A percentile compares a stretch with the other conserved stretches of the same genome.
Conservation (phyloP, 2,797 vertebrate genomes). For the Poecilia picta region DNA sequence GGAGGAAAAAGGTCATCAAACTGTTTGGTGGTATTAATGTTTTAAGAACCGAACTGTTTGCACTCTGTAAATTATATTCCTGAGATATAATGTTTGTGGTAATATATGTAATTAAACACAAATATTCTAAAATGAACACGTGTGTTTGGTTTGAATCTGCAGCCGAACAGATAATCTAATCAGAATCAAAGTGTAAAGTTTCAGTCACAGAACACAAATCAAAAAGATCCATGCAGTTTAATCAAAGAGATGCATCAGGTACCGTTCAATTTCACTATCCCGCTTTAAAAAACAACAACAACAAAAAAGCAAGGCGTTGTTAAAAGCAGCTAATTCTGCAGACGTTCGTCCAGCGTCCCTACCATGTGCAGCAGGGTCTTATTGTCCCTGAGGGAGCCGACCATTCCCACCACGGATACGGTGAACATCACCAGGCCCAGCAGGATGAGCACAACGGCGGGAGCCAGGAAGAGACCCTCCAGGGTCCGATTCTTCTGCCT, state of each 20-base stretch:
- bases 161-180: not conserved
- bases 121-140: not conserved
- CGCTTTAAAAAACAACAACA: not conserved
- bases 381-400: conserved; percentile 92
- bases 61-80: not conserved
- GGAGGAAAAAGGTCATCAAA: not conserved
- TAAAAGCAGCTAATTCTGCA: not conserved
- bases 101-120: not conserved
- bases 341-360: conserved; percentile 32
- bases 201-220: not conserved
- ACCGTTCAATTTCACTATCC: not conserved
- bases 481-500: conserved; percentile 89
- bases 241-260: not conserved
- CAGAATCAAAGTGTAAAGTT: not conserved
- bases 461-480: conserved; percentile 90
- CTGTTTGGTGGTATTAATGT: not conserved
- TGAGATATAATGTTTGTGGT: not conserved
- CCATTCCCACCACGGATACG: conserved; percentile 88
- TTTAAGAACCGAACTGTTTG: conserved; percentile 17
- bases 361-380: conserved; percentile 87
- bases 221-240: not conserved
- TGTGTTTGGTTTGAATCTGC: not conserved
- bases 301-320: not conserved
- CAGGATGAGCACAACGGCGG: conserved; percentile 89
- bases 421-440: conserved; percentile 89